A percentile compares a stretch with the other conserved stretches of the same genome.
phyloP scores from a whole-genome alignment of 2,888 invertebrate genomes.

The Drosophila meridiana region DNA sequence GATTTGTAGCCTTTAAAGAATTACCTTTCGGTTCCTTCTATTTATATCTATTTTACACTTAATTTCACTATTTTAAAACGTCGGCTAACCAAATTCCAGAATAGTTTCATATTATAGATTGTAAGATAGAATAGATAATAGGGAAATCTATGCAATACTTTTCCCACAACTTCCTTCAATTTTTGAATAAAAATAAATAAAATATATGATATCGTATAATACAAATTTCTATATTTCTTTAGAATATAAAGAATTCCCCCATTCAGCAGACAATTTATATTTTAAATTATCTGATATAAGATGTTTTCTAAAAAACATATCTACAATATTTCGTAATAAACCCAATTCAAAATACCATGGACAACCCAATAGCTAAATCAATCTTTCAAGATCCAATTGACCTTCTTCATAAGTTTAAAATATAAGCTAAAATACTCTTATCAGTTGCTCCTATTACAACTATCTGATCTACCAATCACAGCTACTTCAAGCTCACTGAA shows the following conservation, averaged over 20 bases:
- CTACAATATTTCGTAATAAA: background rate
- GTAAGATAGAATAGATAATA: background rate
- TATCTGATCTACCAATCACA: conserved; percentile 11
- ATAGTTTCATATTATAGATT: background rate
- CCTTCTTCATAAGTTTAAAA: background rate
- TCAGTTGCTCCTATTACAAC: background rate
- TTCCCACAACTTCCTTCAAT: background rate
- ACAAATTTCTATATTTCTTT: background rate
- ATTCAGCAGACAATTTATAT: too few relatives aligned
- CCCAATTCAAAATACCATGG: background rate
- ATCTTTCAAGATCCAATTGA: background rate
- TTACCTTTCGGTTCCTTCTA: background rate
- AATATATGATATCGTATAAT: background rate
- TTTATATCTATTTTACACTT: background rate
- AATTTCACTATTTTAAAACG: background rate
- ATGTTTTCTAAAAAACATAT: background rate
- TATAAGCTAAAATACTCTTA: background rate
- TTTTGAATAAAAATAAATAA: background rate
- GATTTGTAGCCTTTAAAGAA: background rate
- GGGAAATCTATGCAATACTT: background rate
- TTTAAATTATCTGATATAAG: background rate
- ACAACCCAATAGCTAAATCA: background rate
- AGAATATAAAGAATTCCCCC: background rate
- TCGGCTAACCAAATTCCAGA: background rate
- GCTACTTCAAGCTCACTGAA: background rate